A percentile compares a stretch with the other conserved stretches of the same genome.
These are phyloP conservation scores for Xylota segnis DNA, from an alignment of 2,888 invertebrate species.

Conservation along the genomic window DNA sequence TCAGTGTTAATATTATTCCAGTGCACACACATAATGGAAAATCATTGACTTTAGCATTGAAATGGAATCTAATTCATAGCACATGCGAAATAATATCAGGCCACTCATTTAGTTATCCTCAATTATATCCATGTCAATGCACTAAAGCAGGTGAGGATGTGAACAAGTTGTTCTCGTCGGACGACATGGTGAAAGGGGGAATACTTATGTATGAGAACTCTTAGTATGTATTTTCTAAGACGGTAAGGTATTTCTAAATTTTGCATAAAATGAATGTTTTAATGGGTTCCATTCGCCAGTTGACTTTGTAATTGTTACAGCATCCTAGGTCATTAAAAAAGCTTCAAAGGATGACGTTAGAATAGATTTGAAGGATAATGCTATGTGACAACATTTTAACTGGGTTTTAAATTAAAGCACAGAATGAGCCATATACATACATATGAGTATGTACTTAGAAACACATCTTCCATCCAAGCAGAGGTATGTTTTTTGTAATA, in stretches of 20 bases:
- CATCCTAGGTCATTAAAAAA: not conserved
- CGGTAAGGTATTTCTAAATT: not conserved
- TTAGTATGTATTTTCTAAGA: not conserved
- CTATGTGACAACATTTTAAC: slow-evolving; percentile 32
- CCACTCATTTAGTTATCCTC: slow-evolving; percentile 30
- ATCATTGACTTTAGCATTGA: slow-evolving; percentile 24
- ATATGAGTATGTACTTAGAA: slow-evolving; percentile 9
- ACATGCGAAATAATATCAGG: slow-evolving; percentile 9
- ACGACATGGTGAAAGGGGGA: not conserved
- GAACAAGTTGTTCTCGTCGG: slow-evolving; percentile 2
- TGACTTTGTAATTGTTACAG: not conserved
- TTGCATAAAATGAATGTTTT: slow-evolving; percentile 2
- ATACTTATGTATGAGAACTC: not conserved
- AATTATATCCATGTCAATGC: slow-evolving; percentile 47
- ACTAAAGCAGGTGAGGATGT: slow-evolving; percentile 12
- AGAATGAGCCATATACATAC: not conserved
- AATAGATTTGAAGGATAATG: slow-evolving; percentile 4
- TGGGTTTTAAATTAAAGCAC: slow-evolving; percentile 29
- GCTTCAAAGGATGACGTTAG: not conserved
- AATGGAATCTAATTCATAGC: slow-evolving; percentile 14
- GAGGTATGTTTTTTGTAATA: slow-evolving; percentile 44
- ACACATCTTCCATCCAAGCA: not conserved
- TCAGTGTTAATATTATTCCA: slow-evolving; percentile 33
- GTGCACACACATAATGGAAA: slow-evolving; percentile 15
- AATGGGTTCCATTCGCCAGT: not conserved